These are phyloP conservation scores for Clostera curtula DNA, from an alignment of 2,888 invertebrate genomes.

Conservation along the genomic window DNA sequence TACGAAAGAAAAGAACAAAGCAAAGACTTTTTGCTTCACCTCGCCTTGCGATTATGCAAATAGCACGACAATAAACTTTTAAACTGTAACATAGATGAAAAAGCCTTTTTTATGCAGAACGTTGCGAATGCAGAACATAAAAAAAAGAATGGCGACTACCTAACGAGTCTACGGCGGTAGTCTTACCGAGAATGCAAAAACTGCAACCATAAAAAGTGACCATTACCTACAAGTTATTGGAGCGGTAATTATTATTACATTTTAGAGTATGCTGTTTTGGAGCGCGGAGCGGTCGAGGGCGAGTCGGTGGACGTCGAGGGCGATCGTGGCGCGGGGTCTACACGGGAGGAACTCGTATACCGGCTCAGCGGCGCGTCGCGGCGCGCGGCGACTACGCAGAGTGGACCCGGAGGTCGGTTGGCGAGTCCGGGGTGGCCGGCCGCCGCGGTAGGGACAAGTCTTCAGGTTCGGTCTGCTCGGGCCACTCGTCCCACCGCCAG, in stretches of 20 bases:
- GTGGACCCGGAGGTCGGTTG: constrained; percentile 68
- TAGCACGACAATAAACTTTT: constrained; percentile 59
- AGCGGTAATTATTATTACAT: constrained; percentile 22
- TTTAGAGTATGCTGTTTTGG: constrained; percentile 14
- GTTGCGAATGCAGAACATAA: constrained; percentile 50
- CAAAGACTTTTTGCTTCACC: constrained; percentile 55
- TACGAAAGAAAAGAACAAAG: constrained; percentile 59
- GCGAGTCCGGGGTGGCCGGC: constrained; percentile 66
- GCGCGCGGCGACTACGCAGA: constrained; percentile 58
- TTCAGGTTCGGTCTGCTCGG: constrained; percentile 94
- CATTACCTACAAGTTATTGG: constrained; percentile 29
- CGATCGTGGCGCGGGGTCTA: constrained; percentile 54
- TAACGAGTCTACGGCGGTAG: constrained; percentile 49
- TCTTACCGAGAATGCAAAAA: constrained; percentile 44
- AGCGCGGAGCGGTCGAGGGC: constrained; percentile 19
- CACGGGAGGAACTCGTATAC: constrained; percentile 86
- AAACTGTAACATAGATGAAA: constrained; percentile 62
- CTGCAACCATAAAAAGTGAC: constrained; percentile 26
- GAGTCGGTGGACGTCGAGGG: constrained; percentile 24
- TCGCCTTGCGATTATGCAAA: constrained; percentile 70
- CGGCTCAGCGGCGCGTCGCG: constrained; percentile 65
- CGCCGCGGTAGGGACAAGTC: constrained; percentile 84
- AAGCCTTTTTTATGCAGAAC: constrained; percentile 49
- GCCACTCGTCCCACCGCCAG: constrained; percentile 73
- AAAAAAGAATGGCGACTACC: constrained; percentile 55